Percentiles rank a stretch among this genome's conserved stretches.
Conservation (phyloP, 2,797 vertebrate genomes). For the Scolopax rusticola region DNA sequence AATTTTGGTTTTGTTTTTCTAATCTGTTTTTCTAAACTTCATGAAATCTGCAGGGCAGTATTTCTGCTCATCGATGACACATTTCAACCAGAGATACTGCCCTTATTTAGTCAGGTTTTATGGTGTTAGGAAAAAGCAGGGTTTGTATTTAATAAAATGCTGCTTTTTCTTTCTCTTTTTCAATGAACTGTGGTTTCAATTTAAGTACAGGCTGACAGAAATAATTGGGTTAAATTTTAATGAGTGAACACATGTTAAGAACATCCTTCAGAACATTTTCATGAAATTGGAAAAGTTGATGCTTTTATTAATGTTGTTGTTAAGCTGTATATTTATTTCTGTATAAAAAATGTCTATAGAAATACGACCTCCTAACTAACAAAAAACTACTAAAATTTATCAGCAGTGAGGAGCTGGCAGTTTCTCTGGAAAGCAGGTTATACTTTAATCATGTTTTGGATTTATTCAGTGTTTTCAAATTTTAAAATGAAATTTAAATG, state of each 20-base stretch:
- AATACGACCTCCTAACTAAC: background rate
- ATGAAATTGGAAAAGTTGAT: background rate
- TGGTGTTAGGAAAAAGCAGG: background rate
- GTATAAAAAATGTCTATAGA: background rate
- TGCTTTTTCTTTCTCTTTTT: background rate
- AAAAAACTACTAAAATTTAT: background rate
- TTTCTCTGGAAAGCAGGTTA: background rate
- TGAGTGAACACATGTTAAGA: background rate
- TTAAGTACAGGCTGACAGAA: background rate
- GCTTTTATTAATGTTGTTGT: background rate
- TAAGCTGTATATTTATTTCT: background rate
- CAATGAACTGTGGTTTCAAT: background rate
- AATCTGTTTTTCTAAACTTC: background rate
- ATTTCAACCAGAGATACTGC: background rate
- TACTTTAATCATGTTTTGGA: background rate
- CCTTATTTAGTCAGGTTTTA: background rate
- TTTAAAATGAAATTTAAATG: background rate
- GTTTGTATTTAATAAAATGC: background rate
- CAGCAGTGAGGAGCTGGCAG: background rate
- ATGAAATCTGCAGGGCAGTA: background rate
- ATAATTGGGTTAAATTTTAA: background rate
- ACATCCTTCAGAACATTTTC: background rate
- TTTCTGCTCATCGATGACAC: background rate
- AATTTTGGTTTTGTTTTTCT: background rate
- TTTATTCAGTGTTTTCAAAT: background rate